These are phyloP conservation scores for Chlorops oryzae DNA, from an alignment of 1,140 invertebrate genomes.

Conservation along the genomic window DNA sequence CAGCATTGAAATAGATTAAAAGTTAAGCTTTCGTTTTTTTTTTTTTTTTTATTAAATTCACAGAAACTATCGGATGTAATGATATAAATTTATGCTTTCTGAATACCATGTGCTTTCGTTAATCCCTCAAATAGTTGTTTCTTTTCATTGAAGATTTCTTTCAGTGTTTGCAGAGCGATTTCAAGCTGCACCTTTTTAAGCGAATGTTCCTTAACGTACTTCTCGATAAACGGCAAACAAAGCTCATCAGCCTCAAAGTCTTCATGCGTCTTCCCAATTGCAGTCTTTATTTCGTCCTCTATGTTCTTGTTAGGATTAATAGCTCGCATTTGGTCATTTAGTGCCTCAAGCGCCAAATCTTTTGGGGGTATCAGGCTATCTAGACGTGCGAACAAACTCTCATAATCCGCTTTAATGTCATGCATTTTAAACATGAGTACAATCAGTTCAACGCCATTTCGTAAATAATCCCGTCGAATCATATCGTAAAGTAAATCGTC, in stretches of 20 bases:
- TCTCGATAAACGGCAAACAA: slow-evolving; percentile 54
- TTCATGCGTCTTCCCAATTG: slow-evolving; percentile 36
- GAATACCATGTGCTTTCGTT: slow-evolving; percentile 57
- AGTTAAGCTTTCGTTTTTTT: not conserved
- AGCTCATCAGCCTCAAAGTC: slow-evolving; percentile 47
- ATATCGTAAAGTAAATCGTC: slow-evolving; percentile 69
- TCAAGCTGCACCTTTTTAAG: slow-evolving; percentile 57
- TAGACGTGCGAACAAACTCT: slow-evolving; percentile 33
- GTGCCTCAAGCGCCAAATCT: slow-evolving; percentile 21
- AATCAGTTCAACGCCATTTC: slow-evolving; percentile 42
- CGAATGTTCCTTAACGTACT: slow-evolving; percentile 58
- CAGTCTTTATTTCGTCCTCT: slow-evolving; percentile 34
- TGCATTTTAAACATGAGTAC: slow-evolving; percentile 40
- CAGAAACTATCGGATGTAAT: not conserved
- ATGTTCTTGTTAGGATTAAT: too few species aligned
- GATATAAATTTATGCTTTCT: slow-evolving; percentile 12
- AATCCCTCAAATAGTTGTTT: slow-evolving; percentile 55
- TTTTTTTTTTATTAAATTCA: not conserved
- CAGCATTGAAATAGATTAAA: not conserved
- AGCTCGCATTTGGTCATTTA: slow-evolving; percentile 16
- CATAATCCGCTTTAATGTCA: slow-evolving; percentile 37
- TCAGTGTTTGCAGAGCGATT: slow-evolving; percentile 58
- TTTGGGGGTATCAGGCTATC: slow-evolving; percentile 34
- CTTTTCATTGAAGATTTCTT: slow-evolving; percentile 56
- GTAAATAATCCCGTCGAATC: slow-evolving; percentile 44